These are phyloP conservation scores for Trichogramma dendrolimi DNA, from an alignment of 2,888 invertebrate genomes.

Conservation along the genomic window DNA sequence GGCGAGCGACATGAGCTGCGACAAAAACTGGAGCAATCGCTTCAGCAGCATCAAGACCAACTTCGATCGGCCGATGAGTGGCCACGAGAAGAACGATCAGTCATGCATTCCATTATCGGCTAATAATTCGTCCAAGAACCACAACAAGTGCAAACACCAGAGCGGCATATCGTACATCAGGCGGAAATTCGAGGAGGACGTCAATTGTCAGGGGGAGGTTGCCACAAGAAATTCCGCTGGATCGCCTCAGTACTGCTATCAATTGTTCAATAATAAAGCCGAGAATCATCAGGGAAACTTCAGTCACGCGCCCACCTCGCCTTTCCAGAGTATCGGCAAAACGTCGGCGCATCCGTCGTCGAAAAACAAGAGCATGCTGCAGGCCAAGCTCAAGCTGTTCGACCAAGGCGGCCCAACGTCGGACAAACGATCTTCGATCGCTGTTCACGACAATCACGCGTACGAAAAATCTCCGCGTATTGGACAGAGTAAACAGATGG, in stretches of 20 bases:
- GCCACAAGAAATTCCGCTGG: neutral
- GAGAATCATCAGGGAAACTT: conserved; percentile 30
- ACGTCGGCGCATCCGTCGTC: conserved; percentile 13
- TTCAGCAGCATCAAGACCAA: conserved; percentile 80
- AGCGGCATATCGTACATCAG: conserved; percentile 4
- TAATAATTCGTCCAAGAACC: neutral
- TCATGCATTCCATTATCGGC: too few species aligned
- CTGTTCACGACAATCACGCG: conserved; percentile 16
- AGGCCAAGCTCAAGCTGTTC: conserved; percentile 42
- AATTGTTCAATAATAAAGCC: too few species aligned
- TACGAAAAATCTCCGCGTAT: neutral
- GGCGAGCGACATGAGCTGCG: conserved; percentile 31
- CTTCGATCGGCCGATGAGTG: conserved; percentile 59
- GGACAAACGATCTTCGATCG: conserved; percentile 7
- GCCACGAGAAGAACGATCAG: neutral
- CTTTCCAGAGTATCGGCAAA: conserved; percentile 45
- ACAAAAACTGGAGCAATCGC: conserved; percentile 73
- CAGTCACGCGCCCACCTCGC: conserved; percentile 46
- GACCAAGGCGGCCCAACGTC: conserved; percentile 28
- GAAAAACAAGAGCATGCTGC: conserved; percentile 35
- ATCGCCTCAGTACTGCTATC: too few species aligned
- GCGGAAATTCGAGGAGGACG: conserved; percentile 11
- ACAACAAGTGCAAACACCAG: neutral
- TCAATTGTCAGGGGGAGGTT: neutral
- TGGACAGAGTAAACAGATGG: conserved; percentile 10